Evolutionary conservation across 1,140 invertebrate genomes (phyloP).

Genomic region (Bombus ignitus): DNA sequence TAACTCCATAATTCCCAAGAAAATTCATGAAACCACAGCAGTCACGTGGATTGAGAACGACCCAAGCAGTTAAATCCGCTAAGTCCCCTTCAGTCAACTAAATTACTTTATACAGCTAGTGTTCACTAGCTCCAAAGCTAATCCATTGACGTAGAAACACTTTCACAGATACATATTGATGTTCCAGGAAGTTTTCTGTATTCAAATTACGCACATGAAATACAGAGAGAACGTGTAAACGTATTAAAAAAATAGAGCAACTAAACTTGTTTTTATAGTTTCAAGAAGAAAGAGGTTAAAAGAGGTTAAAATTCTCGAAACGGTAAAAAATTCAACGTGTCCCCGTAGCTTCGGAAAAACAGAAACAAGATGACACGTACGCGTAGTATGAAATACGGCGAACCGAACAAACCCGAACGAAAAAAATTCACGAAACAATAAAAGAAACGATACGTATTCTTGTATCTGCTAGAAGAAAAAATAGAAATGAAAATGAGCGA

Average conservation of each 20-base stretch:
- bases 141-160: background rate
- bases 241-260: too few relatives aligned
- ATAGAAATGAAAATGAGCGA: background rate
- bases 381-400: too few relatives aligned
- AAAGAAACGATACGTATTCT: background rate
- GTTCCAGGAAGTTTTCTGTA: background rate
- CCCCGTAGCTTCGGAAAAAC: too few relatives aligned
- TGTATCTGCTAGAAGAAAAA: background rate
- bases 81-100: background rate
- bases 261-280: too few relatives aligned
- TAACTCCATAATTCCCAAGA: background rate
- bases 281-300: too few relatives aligned
- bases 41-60: background rate
- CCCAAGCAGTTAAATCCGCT: background rate
- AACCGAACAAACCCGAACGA: too few relatives aligned
- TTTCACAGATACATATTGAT: background rate
- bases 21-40: slow-evolving; percentile 4
- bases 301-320: too few relatives aligned
- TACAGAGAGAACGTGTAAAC: too few relatives aligned
- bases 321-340: too few relatives aligned
- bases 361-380: too few relatives aligned
- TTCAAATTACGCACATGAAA: too few relatives aligned
- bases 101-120: background rate
- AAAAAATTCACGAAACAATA: background rate
- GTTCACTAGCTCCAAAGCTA: background rate